Base-by-base conservation (phyloP, 1,140 invertebrate species). In the Chrysomallon squamiferum region DNA sequence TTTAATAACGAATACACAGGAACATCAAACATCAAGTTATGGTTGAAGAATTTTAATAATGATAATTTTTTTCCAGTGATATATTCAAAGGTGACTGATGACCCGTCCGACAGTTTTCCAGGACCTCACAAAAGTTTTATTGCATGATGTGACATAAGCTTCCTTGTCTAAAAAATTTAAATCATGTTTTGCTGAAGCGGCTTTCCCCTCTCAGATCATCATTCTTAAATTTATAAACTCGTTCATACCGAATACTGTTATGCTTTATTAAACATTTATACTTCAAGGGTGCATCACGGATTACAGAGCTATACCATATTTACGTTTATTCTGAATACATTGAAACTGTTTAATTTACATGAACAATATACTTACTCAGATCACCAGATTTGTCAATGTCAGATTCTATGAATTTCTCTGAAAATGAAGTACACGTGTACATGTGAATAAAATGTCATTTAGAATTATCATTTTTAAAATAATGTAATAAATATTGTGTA, bases 321-420 rank as follows among this genome's bases (percentile, higher is more conserved):
- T n/a, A n/a, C 20, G 18, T 59, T 2, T 18, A 15, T 25, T 41
- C 27, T 49, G 20, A 33, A 18, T 11, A 49, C 43, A 27, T 27
- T 11, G 9, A n/a, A 43, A 5, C 25, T 32, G 20, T 25, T 15
- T n/a, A 5, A 22, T 9, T 27, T n/a, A 57, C 15, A 49, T 11
- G 6, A 54, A 18, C 30, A 15, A 33, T n/a, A 38, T 47, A 75
- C 73, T 70, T 64, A 81, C 79, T 72, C 11, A 81, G 73, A 63
- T 81, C 79, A 2, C 79, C 79, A n/a, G 74, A 76, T 11, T 72
- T 57, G 59, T 81, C 74, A 9, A 68, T 56, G 47, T 81, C 77
- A 69, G 72, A 81, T 50, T 81, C 76, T 49, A 81, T 70, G 58
- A 80, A 81, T 52, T 78, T 71, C n/a, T 43, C 77, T 79, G 69